Evolutionary conservation across 2,797 vertebrate genomes (phyloP), one percentile per base, ranked within the genome.

Genomic region (Pseudochirops corinnae): DNA sequence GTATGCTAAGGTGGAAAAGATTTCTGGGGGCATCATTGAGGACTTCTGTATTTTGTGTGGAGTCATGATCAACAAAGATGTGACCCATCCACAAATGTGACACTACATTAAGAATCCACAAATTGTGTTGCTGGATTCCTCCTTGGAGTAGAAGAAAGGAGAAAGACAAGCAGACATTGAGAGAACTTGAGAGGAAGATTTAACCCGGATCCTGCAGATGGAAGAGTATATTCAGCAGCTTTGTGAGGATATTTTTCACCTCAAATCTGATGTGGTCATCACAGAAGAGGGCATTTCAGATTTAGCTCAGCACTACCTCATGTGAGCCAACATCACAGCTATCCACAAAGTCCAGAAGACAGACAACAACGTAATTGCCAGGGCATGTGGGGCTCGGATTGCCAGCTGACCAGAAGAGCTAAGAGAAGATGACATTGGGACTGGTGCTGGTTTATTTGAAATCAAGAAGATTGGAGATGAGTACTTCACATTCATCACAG

Each of bases 141-240:
- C 99, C 0, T 98, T 99, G 93, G 99, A 99, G 97, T 99, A 99
- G 98, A 99, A 99, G 98, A 99, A 99, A 97, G 99, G 99, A 12
- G 99, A 99, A 98, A 99, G 99, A 98, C 99, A 99, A 99, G 99
- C 99, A 0, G 99, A 99, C 96, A 99, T 99, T 7, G 99, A 99
- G 98, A 99, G 99, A 93, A 99, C 99, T 0, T 99, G 99, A n/a
- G 99, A 99, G 98, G 99, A 99, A 91, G 99, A 99, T 98, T 99
- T 99, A 33, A 98, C 99, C 0, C 98, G 99, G 57, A 99, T 99
- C 98, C 99, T 99, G 92, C 99, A 99, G 97, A 99, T 99, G 99
- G 99, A 99, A 90, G 99, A 99, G 1, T 99, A 99, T 94, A 99
- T 99, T 92, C 99, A 99, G 98, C 99, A 99, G 98, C 99, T 99